These are phyloP conservation scores for Prolemur simus DNA, from an alignment of 2,113 vertebrate genomes.

Conservation along the genomic window DNA sequence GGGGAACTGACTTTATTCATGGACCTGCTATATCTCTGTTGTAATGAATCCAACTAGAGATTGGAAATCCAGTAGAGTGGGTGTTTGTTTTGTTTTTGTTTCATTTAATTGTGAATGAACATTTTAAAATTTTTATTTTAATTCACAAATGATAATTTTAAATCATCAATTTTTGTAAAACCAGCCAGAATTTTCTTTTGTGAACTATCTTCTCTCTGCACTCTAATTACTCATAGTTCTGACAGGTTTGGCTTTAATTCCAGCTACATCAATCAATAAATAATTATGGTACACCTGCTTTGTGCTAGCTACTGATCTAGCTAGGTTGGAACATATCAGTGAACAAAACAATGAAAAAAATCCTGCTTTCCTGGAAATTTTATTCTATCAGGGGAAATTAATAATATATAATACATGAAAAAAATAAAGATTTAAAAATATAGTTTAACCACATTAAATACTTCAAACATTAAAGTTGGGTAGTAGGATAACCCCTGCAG, in stretches of 20 bases:
- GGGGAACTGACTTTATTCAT: no score
- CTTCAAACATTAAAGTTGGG: constrained; percentile 51
- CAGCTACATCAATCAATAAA: neutral
- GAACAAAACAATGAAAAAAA: neutral
- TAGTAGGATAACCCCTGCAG: no score
- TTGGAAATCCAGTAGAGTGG: neutral
- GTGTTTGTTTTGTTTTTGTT: neutral
- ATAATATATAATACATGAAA: neutral
- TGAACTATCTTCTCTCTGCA: neutral
- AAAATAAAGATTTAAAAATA: neutral
- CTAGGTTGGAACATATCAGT: neutral
- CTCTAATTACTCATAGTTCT: neutral
- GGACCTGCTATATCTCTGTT: neutral
- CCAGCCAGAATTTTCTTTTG: neutral
- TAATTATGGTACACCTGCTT: neutral
- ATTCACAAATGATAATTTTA: neutral
- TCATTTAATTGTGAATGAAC: neutral
- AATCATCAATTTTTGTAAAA: neutral
- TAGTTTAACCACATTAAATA: no score
- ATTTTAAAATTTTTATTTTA: neutral
- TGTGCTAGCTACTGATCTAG: neutral
- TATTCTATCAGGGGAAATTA: neutral
- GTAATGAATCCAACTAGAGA: neutral
- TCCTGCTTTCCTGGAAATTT: neutral
- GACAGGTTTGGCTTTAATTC: neutral